A percentile compares a stretch with the other conserved stretches of the same genome.
phyloP scores from a whole-genome alignment of 2,113 vertebrate species.

The Albula goreensis region DNA sequence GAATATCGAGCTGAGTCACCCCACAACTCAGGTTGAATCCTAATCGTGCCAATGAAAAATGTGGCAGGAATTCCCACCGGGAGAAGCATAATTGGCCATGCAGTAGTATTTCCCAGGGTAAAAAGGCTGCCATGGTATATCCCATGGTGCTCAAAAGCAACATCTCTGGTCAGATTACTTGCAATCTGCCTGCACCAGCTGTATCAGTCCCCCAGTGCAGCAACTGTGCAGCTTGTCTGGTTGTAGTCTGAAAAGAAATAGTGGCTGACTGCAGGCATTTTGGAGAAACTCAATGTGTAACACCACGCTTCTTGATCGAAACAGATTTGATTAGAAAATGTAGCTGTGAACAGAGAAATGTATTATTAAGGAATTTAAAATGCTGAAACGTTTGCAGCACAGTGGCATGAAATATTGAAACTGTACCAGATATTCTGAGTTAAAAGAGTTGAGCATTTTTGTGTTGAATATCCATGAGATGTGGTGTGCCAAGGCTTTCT shows the following conservation, averaged over 20 bases:
- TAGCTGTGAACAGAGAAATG: neutral
- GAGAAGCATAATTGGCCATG: neutral
- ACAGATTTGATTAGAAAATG: neutral
- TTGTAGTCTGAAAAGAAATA: neutral
- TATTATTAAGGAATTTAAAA: neutral
- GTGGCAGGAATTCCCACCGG: neutral
- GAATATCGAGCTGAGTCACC: neutral
- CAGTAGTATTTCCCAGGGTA: neutral
- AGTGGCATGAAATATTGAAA: neutral
- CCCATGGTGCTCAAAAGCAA: neutral
- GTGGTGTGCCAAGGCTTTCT: neutral
- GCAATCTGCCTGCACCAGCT: no score
- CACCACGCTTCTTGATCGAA: neutral
- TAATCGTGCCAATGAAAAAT: no score
- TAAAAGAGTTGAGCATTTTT: neutral
- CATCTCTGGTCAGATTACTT: no score
- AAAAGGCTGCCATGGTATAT: neutral
- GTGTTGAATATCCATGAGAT: neutral
- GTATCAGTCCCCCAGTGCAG: no score
- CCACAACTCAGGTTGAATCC: no score
- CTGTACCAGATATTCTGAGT: neutral
- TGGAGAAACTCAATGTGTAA: no score
- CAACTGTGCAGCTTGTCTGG: neutral
- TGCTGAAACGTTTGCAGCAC: neutral
- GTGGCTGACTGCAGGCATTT: neutral